A percentile compares a stretch with the other conserved stretches of the same genome.
These are phyloP conservation scores for Cephus sareptanus DNA, from an alignment of 2,888 invertebrate genomes.

Conservation along the genomic window DNA sequence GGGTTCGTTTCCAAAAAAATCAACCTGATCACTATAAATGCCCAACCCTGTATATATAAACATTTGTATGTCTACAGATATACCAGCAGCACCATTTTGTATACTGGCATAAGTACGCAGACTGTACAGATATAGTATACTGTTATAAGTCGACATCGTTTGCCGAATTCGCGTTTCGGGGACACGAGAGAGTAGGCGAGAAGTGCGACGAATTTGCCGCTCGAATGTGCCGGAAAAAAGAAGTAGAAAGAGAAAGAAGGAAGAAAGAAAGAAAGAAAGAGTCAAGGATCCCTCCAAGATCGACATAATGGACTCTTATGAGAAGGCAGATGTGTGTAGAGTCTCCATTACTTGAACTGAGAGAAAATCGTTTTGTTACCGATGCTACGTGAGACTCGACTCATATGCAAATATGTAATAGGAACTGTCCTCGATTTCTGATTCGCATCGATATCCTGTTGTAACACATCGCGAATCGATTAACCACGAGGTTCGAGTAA, in stretches of 20 bases:
- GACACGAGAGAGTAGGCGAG: constrained; percentile 8
- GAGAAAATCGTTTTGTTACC: constrained; percentile 33
- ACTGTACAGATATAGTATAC: not conserved
- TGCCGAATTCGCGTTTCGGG: constrained; percentile 7
- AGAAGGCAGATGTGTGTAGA: constrained; percentile 11
- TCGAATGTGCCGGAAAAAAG: not conserved
- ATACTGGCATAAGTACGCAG: not conserved
- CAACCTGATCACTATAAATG: too few relatives aligned
- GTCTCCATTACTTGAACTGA: constrained; percentile 19
- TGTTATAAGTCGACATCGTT: constrained; percentile 7
- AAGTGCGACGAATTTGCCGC: not conserved
- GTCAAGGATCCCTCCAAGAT: not conserved
- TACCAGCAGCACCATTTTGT: not conserved
- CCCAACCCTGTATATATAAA: not conserved
- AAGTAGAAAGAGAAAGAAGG: not conserved
- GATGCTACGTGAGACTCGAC: not conserved
- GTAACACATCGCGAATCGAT: constrained; percentile 34
- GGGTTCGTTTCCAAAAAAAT: too few relatives aligned
- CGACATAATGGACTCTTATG: not conserved
- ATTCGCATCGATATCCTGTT: constrained; percentile 21
- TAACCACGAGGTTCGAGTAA: not conserved
- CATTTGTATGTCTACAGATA: not conserved
- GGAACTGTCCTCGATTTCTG: constrained; percentile 22
- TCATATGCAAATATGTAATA: constrained; percentile 17
- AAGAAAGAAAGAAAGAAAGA: not conserved